Conservation (phyloP, 2,113 vertebrate species). For the Leptodactylus fuscus region DNA sequence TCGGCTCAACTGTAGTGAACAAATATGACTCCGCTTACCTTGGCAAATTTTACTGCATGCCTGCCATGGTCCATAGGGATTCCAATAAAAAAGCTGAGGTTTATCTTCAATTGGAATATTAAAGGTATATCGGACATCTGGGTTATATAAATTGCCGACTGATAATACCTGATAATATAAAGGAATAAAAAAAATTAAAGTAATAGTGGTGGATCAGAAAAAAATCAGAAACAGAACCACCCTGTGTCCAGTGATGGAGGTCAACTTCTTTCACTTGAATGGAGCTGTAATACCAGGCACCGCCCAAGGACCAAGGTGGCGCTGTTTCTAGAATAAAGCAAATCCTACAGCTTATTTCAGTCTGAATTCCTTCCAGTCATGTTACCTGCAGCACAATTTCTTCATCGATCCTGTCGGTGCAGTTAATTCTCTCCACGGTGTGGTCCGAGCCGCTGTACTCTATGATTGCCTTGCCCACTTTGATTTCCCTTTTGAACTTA, state of each 20-base stretch:
- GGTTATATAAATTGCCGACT: slow-evolving; percentile 93
- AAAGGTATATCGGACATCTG: slow-evolving; percentile 94
- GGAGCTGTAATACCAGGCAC: no score
- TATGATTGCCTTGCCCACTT: slow-evolving; percentile 87
- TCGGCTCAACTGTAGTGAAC: no score
- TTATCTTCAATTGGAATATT: slow-evolving; percentile 96
- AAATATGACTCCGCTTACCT: no score
- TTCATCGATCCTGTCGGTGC: slow-evolving; percentile 92
- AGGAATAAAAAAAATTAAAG: slow-evolving; percentile 33
- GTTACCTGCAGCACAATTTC: slow-evolving; percentile 93
- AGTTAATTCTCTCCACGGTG: slow-evolving; percentile 92
- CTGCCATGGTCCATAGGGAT: slow-evolving; percentile 92
- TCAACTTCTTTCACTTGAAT: no score
- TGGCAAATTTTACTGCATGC: slow-evolving; percentile 93
- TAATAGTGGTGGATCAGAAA: no score
- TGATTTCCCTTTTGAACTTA: slow-evolving; percentile 99
- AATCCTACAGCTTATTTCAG: background rate
- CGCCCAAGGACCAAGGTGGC: background rate
- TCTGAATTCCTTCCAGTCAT: no score
- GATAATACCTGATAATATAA: slow-evolving; percentile 92
- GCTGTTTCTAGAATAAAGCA: background rate
- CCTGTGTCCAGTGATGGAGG: no score
- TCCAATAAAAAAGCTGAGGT: slow-evolving; percentile 94
- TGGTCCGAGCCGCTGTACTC: slow-evolving; percentile 97
- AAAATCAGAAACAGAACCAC: no score